Conservation (phyloP, 2,797 vertebrate genomes). For the Takifugu ocellatus region DNA sequence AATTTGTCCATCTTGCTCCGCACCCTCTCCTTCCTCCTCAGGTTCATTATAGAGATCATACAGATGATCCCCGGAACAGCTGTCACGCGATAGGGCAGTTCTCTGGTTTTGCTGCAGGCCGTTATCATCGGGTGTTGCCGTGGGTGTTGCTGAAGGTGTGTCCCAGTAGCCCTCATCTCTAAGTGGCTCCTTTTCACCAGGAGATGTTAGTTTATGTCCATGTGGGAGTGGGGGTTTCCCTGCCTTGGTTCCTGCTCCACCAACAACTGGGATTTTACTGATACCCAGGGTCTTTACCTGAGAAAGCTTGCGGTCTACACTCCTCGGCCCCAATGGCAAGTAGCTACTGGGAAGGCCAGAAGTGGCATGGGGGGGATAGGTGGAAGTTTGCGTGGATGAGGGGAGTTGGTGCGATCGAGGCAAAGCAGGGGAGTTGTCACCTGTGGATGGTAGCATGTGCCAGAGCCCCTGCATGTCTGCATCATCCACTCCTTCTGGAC, state of each 20-base stretch:
- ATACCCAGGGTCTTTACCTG: conserved; percentile 81
- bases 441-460: conserved; percentile 90
- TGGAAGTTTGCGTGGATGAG: conserved; percentile 46
- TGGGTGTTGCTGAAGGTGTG: conserved; percentile 87
- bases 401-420: conserved; percentile 53
- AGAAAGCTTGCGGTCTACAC: conserved; percentile 67
- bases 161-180: conserved; percentile 97
- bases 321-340: conserved; percentile 43
- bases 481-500: conserved; percentile 91
- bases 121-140: conserved; percentile 86
- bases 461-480: conserved; percentile 93
- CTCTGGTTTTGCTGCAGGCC: conserved; percentile 71
- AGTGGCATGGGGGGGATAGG: conserved; percentile 49
- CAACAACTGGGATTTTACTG: conserved; percentile 81
- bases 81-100: conserved; percentile 81
- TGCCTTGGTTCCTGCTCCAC: conserved; percentile 46
- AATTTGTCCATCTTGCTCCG: conserved; percentile 65
- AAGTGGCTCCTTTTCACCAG: conserved; percentile 85
- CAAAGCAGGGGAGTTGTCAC: conserved; percentile 75
- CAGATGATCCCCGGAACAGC: conserved; percentile 90
- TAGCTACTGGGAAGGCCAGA: conserved; percentile 38
- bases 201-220: conserved; percentile 65
- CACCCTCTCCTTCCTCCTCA: conserved; percentile 69
- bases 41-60: conserved; percentile 88
- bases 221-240: conserved; percentile 65